These are phyloP conservation scores for Umimayanthus kanabou DNA, from an alignment of 92 coral and sea anemone genomes.

Conservation along the genomic window DNA sequence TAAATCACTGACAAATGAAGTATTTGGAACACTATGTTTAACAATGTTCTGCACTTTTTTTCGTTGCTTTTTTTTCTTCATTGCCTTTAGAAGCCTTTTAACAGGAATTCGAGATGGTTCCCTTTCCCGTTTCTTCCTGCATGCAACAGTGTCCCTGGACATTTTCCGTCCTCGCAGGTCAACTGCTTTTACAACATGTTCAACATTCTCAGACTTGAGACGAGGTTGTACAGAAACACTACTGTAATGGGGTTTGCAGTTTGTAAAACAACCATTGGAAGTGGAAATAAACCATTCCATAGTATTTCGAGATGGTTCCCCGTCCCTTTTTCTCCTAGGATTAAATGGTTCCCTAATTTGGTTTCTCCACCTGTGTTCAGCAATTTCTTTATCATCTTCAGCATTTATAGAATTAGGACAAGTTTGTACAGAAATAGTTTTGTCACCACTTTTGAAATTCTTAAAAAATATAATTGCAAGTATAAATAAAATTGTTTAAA, in stretches of 20 bases:
- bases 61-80: no score
- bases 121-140: no score
- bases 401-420: not conserved
- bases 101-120: no score
- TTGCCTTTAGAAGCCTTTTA: no score
- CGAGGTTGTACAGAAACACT: not conserved
- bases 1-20: no score
- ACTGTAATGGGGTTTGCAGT: not conserved
- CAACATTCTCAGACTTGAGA: not conserved
- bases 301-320: not conserved
- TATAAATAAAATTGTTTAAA: conserved; percentile 9
- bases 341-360: not conserved
- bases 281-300: not conserved
- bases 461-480: conserved; percentile 5
- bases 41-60: no score
- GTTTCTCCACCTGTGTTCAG: no score
- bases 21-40: no score
- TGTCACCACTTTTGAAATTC: not conserved
- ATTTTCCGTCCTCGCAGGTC: not conserved
- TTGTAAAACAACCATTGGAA: not conserved
- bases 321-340: not conserved
- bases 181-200: not conserved
- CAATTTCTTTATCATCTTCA: not conserved
- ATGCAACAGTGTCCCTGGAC: not conserved
- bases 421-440: not conserved